These are phyloP conservation scores for Pyxicephalus adspersus DNA, from an alignment of 2,113 vertebrate species.

Conservation along the genomic window DNA sequence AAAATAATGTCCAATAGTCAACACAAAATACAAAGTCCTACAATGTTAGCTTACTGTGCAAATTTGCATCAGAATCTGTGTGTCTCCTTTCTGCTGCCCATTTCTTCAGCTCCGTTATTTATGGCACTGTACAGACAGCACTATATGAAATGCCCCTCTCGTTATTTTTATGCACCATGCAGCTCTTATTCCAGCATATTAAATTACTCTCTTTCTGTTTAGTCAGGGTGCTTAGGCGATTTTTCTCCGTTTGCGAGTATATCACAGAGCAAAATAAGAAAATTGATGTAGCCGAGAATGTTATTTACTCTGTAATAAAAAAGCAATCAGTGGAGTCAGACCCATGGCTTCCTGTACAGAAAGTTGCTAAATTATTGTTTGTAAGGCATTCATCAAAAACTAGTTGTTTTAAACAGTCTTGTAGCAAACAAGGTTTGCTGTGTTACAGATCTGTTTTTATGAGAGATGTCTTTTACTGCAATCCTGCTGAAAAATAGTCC, in stretches of 20 bases:
- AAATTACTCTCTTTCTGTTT: conserved; percentile 8
- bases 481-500: not conserved
- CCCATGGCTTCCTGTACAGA: not conserved
- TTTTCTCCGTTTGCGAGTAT: conserved; percentile 31
- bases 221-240: not conserved
- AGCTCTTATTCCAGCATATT: conserved; percentile 34
- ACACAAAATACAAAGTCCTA: not conserved
- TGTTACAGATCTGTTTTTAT: conserved; percentile 20
- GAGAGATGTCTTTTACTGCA: conserved; percentile 8
- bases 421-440: not conserved
- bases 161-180: conserved; percentile 17
- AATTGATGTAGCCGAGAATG: conserved; percentile 42
- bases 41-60: not conserved
- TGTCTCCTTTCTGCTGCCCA: not conserved
- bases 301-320: conserved; percentile 42
- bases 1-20: not conserved
- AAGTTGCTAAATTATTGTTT: conserved; percentile 27
- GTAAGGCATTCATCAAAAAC: conserved; percentile 25
- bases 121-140: conserved; percentile 4
- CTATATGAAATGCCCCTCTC: conserved; percentile 14
- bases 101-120: conserved; percentile 11
- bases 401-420: conserved; percentile 40
- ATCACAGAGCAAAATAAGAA: conserved; percentile 24
- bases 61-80: not conserved
- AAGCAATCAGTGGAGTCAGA: conserved; percentile 38